Conservation (phyloP, 2,888 invertebrate species). For the Hirudinaria manillensis region DNA sequence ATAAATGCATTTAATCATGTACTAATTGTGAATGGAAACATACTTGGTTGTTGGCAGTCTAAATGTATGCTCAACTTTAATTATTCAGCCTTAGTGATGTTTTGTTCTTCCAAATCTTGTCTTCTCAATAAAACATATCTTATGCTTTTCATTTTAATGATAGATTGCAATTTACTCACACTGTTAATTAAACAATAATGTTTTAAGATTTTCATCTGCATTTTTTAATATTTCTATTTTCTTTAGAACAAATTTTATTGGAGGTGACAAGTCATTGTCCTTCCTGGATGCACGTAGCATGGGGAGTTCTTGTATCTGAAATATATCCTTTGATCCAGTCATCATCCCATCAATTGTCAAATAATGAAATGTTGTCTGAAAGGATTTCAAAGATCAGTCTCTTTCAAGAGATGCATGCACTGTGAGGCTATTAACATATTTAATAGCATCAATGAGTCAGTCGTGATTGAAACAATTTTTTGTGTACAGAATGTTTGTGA, state of each 20-base stretch:
- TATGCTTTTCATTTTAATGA: too few species aligned
- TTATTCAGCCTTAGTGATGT: background rate
- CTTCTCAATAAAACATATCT: too few species aligned
- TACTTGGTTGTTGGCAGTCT: background rate
- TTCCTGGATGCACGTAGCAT: conserved; percentile 13
- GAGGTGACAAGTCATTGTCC: background rate
- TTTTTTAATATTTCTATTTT: background rate
- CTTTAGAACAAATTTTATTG: conserved; percentile 9
- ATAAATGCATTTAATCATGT: too few species aligned
- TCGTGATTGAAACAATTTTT: background rate
- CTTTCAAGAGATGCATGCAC: background rate
- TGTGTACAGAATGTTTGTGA: too few species aligned
- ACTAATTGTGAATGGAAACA: too few species aligned
- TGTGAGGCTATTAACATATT: background rate
- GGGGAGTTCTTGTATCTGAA: conserved; percentile 13
- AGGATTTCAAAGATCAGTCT: background rate
- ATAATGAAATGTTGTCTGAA: background rate
- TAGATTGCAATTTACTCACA: too few species aligned
- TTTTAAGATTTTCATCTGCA: background rate
- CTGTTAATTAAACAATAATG: too few species aligned
- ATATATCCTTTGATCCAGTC: conserved; percentile 24
- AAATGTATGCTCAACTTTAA: background rate
- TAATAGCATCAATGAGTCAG: background rate
- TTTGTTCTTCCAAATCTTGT: too few species aligned
- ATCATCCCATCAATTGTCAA: background rate